Percentiles rank a stretch among this genome's conserved stretches.
Evolutionary conservation across 2,888 invertebrate genomes (phyloP).

Genomic region (Megalurothrips usitatus): DNA sequence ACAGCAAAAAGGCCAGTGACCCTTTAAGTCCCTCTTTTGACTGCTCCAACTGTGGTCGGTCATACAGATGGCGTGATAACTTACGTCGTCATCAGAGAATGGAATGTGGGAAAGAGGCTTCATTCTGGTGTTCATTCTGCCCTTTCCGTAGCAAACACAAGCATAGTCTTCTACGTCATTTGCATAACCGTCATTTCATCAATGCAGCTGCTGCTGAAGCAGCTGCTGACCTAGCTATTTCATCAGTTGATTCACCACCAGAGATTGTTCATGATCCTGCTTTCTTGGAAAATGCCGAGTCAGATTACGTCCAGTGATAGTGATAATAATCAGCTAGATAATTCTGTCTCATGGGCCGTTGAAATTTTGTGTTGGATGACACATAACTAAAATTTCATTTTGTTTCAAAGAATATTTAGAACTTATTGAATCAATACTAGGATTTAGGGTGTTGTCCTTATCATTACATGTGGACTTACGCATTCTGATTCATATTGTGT

Average conservation of each 20-base stretch:
- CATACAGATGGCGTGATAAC: slow-evolving; percentile 34
- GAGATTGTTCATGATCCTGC: neutral
- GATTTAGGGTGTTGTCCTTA: too few relatives aligned
- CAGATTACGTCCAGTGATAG: too few relatives aligned
- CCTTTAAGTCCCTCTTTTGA: neutral
- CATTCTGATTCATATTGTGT: too few relatives aligned
- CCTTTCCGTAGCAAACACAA: slow-evolving; percentile 17
- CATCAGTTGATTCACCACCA: neutral
- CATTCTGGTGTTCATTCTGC: slow-evolving; percentile 29
- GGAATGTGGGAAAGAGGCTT: slow-evolving; percentile 46
- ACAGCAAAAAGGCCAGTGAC: neutral
- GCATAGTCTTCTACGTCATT: neutral
- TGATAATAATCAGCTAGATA: too few relatives aligned
- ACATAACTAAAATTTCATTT: too few relatives aligned
- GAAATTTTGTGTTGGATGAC: too few relatives aligned
- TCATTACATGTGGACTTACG: too few relatives aligned
- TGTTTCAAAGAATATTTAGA: too few relatives aligned
- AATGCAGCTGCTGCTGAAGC: neutral
- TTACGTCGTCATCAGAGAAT: slow-evolving; percentile 34
- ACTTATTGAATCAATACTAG: too few relatives aligned
- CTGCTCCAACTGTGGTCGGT: slow-evolving; percentile 34
- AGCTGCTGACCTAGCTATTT: neutral
- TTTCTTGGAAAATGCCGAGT: too few relatives aligned
- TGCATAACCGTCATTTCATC: neutral
- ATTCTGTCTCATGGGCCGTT: too few relatives aligned